phyloP scores from a whole-genome alignment of 2,113 vertebrate species.

The Xenopus laevis region DNA sequence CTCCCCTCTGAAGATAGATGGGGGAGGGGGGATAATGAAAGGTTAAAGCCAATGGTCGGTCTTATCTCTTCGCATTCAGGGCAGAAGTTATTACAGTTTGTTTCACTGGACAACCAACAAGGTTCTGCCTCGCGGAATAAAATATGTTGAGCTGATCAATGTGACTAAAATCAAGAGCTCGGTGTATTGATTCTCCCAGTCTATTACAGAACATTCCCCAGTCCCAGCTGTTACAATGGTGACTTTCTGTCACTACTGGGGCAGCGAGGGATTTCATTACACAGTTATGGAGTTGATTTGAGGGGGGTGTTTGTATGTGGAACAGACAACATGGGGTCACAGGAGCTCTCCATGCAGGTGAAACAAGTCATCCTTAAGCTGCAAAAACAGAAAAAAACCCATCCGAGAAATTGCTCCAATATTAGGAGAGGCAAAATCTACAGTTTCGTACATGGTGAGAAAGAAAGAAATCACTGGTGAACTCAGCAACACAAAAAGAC shows the following conservation, averaged over 20 bases:
- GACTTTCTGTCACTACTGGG: slow-evolving; percentile 2
- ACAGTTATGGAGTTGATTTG: too few relatives aligned
- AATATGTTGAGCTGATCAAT: slow-evolving; percentile 28
- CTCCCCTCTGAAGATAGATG: not conserved
- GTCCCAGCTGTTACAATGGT: not conserved
- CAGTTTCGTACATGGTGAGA: too few relatives aligned
- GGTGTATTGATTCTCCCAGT: slow-evolving; percentile 13
- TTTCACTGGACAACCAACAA: slow-evolving; percentile 4
- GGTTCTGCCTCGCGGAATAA: slow-evolving; percentile 15
- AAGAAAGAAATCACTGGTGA: too few relatives aligned
- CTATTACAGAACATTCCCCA: not conserved
- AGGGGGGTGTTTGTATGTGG: too few relatives aligned
- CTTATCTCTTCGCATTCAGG: not conserved
- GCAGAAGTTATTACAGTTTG: slow-evolving; percentile 2
- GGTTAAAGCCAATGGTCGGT: not conserved
- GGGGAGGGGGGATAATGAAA: not conserved
- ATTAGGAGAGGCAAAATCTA: too few relatives aligned
- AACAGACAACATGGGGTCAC: too few relatives aligned
- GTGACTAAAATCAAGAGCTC: slow-evolving; percentile 18
- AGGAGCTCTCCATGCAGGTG: too few relatives aligned
- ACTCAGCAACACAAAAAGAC: too few relatives aligned
- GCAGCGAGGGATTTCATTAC: not conserved
- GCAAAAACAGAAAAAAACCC: too few relatives aligned
- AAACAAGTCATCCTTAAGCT: too few relatives aligned
- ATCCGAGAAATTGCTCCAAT: too few relatives aligned